phyloP scores from a whole-genome alignment of 1,140 invertebrate genomes.

The Heliothis subflexa region DNA sequence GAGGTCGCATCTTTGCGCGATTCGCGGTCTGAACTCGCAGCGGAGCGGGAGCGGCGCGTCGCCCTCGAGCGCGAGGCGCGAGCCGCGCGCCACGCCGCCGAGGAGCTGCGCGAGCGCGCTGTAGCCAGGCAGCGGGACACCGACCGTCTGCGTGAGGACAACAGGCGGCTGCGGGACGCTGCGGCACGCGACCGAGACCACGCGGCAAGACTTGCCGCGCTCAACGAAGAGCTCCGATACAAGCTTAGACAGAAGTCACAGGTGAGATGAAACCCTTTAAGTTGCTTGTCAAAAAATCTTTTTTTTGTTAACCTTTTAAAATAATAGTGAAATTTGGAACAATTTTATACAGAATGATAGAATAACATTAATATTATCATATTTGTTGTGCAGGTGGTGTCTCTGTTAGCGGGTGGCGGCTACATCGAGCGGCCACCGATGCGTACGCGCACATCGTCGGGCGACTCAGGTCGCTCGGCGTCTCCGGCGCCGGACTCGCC shows the following conservation, averaged over 20 bases:
- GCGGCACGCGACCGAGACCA: conserved; percentile 91
- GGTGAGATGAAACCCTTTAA: conserved; percentile 64
- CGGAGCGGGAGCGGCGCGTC: conserved; percentile 86
- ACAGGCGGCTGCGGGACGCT: conserved; percentile 90
- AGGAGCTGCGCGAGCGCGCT: conserved; percentile 87
- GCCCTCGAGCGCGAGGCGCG: conserved; percentile 86
- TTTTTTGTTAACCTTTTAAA: too few species aligned
- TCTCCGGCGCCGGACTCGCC: conserved; percentile 88
- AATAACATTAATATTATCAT: not conserved
- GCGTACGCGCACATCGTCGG: conserved; percentile 73
- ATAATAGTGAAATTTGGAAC: not conserved
- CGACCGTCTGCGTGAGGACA: conserved; percentile 84
- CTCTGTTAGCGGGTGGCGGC: conserved; percentile 73
- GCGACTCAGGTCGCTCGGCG: conserved; percentile 68
- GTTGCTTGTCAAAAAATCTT: too few species aligned
- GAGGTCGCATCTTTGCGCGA: conserved; percentile 90
- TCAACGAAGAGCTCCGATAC: conserved; percentile 95
- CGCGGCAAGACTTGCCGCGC: conserved; percentile 91
- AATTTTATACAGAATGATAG: not conserved
- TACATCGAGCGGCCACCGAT: conserved; percentile 73
- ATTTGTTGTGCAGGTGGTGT: conserved; percentile 68
- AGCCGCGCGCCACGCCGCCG: conserved; percentile 82
- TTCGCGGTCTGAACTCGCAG: conserved; percentile 87
- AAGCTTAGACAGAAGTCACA: conserved; percentile 92
- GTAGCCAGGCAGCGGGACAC: conserved; percentile 83